Evolutionary conservation across 2,113 vertebrate genomes (phyloP), one percentile per base, ranked within the genome.

Genomic region (Pagrus major): DNA sequence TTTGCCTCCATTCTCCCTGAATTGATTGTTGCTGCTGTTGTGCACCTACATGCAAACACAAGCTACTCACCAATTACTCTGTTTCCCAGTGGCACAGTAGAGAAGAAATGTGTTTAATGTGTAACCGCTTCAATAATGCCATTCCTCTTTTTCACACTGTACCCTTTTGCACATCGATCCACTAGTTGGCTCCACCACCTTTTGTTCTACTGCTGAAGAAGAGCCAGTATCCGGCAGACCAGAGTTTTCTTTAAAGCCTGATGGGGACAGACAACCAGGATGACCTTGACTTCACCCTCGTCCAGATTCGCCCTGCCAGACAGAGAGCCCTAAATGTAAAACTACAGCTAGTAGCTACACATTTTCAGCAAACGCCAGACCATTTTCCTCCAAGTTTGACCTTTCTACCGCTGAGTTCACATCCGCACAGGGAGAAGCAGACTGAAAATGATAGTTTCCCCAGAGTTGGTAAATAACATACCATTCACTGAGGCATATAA

Each of bases 281-380:
- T 86, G 93, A 93, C 93, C 91, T 90, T 88, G 86, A 77, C 67
- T 89, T 92, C 81, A 87, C 78, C 87, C 84, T 85, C 52, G 75
- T 47, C 67, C 75, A 71, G 75, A 80, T 64, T 80, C 51, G n/a
- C 75, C 65, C 61, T 51, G 68, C 76, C 77, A 86, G 89, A 89
- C 75, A 79, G 46, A 67, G 71, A 81, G 70, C 27, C 71, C 78
- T 60, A 72, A 82, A 90, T 73, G 64, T 79, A 89, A 87, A 90
- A 86, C 74, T 65, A 74, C 76, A 85, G 74, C 77, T 78, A 78
- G 72, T 74, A 85, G 74, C 77, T 78, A 78, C 85, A 82, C 68
- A 55, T 92, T 90, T 89, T 90, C 77, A 85, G 83, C 84, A 85
- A 88, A 87, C 44, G 44, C 58, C 69, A 71, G 76, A 55, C 58